phyloP scores from a whole-genome alignment of 2,797 vertebrate species.

The Enteromius trimaculatus region DNA sequence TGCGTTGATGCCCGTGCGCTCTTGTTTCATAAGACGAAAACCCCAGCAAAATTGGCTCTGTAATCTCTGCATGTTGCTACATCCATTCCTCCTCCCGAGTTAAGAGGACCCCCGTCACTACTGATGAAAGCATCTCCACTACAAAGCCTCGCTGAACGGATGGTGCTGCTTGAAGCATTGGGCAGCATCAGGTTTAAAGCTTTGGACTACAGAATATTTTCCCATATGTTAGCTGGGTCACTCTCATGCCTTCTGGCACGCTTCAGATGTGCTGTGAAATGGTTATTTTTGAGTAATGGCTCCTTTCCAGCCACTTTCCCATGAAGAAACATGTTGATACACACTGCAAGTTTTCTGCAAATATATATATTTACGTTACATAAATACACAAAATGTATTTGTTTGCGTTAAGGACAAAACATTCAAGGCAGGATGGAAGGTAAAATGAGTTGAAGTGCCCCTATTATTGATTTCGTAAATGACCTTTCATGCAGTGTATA shows the following conservation, averaged over 20 bases:
- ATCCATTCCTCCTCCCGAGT: not conserved
- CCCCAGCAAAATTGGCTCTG: not conserved
- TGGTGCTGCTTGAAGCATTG: not conserved
- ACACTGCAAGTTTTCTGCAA: not conserved
- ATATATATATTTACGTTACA: not conserved
- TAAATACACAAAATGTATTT: not conserved
- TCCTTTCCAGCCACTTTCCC: conserved; percentile 15
- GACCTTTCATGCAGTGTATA: no score
- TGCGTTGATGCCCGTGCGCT: not conserved
- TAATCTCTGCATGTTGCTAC: conserved; percentile 4
- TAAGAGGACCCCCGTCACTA: conserved; percentile 14
- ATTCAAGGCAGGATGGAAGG: not conserved
- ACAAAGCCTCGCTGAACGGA: conserved; percentile 15
- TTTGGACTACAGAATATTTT: conserved; percentile 39
- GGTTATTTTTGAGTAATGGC: conserved; percentile 29
- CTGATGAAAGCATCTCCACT: conserved; percentile 30
- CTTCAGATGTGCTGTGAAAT: conserved; percentile 25
- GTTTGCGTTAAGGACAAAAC: not conserved
- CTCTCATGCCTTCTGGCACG: conserved; percentile 35
- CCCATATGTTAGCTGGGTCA: conserved; percentile 46
- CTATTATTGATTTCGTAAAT: no score
- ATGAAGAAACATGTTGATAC: not conserved
- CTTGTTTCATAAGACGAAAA: not conserved
- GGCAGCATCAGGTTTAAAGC: conserved; percentile 19
- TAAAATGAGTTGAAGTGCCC: not conserved